These are phyloP conservation scores for Muscicapa adusta DNA, from an alignment of 2,113 vertebrate species.

Conservation along the genomic window DNA sequence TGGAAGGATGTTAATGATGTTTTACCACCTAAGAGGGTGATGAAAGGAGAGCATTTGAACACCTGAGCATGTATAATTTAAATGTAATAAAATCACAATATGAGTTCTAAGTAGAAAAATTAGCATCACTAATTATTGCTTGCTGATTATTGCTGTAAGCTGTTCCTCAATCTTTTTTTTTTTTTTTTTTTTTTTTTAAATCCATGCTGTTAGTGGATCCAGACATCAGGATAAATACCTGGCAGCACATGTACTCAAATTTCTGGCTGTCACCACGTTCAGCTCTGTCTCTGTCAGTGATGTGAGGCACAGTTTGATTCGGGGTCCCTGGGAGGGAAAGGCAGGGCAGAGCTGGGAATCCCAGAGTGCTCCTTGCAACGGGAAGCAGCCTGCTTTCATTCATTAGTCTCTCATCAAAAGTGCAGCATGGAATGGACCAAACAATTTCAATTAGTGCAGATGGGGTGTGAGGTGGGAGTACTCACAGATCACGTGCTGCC, in stretches of 20 bases:
- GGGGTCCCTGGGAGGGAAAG: background rate
- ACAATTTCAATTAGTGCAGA: background rate
- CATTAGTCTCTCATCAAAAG: background rate
- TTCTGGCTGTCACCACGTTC: background rate
- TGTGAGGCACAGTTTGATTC: background rate
- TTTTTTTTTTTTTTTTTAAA: background rate
- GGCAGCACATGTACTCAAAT: background rate
- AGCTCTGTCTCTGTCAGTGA: background rate
- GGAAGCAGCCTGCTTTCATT: background rate
- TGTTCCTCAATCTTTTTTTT: background rate
- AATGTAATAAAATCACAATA: slow-evolving; percentile 61
- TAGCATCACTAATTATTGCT: slow-evolving; percentile 53
- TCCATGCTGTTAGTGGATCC: background rate
- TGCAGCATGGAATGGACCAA: background rate
- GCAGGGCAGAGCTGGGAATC: background rate
- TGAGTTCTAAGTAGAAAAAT: slow-evolving; percentile 59
- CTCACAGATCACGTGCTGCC: background rate
- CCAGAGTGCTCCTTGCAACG: background rate
- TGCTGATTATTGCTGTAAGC: slow-evolving; percentile 43
- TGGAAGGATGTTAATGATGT: slow-evolving; percentile 43
- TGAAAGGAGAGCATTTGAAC: slow-evolving; percentile 49
- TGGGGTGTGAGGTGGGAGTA: background rate
- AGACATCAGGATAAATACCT: slow-evolving; percentile 9
- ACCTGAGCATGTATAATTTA: slow-evolving; percentile 57
- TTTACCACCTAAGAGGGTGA: slow-evolving; percentile 34